phyloP scores from a whole-genome alignment of 2,888 invertebrate genomes.

The Prosopocoilus inquinatus region DNA sequence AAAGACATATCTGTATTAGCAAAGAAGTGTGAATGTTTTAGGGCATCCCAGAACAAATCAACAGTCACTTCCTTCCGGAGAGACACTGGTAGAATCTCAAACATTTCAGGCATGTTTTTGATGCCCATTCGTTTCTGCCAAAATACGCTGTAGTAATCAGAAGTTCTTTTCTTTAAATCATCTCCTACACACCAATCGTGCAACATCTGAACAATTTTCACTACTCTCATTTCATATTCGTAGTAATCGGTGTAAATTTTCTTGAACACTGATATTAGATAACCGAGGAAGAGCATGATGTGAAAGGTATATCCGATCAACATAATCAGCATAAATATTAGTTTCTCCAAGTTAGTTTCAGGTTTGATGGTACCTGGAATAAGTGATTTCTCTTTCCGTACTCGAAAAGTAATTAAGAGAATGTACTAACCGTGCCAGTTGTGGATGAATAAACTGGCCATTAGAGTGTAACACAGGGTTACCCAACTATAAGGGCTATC shows the following conservation, averaged over 20 bases:
- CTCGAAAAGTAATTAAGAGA: not conserved
- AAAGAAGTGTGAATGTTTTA: slow-evolving; percentile 55
- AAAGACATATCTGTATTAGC: slow-evolving; percentile 54
- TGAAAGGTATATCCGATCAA: slow-evolving; percentile 11
- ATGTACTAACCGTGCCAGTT: slow-evolving; percentile 8
- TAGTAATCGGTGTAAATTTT: slow-evolving; percentile 11
- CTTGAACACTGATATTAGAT: slow-evolving; percentile 11
- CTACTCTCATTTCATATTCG: slow-evolving; percentile 8
- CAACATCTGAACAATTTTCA: slow-evolving; percentile 11
- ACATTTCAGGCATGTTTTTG: slow-evolving; percentile 48
- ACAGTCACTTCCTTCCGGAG: slow-evolving; percentile 56
- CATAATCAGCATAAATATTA: slow-evolving; percentile 6
- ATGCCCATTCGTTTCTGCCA: slow-evolving; percentile 57
- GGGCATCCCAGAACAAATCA: slow-evolving; percentile 55
- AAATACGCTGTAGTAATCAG: slow-evolving; percentile 52
- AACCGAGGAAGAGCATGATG: slow-evolving; percentile 10
- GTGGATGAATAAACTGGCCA: slow-evolving; percentile 8
- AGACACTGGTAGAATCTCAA: slow-evolving; percentile 51
- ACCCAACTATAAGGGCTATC: slow-evolving; percentile 10
- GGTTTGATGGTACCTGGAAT: slow-evolving; percentile 11
- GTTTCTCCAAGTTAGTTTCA: slow-evolving; percentile 5
- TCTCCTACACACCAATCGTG: slow-evolving; percentile 17
- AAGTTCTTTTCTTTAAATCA: slow-evolving; percentile 16
- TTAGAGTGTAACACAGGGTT: slow-evolving; percentile 4
- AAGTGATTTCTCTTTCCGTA: not conserved